Evolutionary conservation across 1,140 invertebrate species (phyloP).

Genomic region (Carposina sasakii): DNA sequence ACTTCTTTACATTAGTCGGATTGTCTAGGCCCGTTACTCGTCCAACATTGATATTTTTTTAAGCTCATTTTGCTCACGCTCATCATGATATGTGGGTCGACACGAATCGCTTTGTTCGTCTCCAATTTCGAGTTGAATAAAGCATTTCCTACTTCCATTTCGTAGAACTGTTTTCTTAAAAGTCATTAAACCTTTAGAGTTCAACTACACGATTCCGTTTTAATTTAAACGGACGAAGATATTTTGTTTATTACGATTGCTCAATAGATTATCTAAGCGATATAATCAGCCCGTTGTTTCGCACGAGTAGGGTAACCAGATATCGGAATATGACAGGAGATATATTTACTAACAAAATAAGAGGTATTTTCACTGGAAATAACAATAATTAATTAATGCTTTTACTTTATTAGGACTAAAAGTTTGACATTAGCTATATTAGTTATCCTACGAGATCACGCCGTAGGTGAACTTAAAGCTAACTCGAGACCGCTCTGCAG

Average conservation of each 20-base stretch:
- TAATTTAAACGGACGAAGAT: no score
- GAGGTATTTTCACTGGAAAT: no score
- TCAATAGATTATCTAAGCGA: slow-evolving; percentile 19
- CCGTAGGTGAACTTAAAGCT: slow-evolving; percentile 52
- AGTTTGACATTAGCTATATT: slow-evolving; percentile 14
- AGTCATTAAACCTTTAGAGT: no score
- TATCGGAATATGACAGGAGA: no score
- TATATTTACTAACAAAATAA: no score
- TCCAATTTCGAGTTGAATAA: slow-evolving; percentile 45
- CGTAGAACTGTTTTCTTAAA: no score
- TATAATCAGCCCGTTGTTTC: no score
- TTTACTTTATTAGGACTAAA: no score
- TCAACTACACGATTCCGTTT: no score
- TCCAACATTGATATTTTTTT: slow-evolving; percentile 38
- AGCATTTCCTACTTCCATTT: no score
- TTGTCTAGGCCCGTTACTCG: slow-evolving; percentile 39
- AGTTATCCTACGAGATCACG: slow-evolving; percentile 37
- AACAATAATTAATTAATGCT: no score
- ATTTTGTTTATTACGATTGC: slow-evolving; percentile 32
- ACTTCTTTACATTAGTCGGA: slow-evolving; percentile 26
- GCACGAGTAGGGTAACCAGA: no score
- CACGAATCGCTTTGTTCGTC: slow-evolving; percentile 50
- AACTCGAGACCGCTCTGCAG: slow-evolving; percentile 37
- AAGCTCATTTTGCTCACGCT: slow-evolving; percentile 23
- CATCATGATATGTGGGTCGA: slow-evolving; percentile 46